Evolutionary conservation across 2,797 vertebrate species (phyloP).

Genomic region (Selene dorsalis): DNA sequence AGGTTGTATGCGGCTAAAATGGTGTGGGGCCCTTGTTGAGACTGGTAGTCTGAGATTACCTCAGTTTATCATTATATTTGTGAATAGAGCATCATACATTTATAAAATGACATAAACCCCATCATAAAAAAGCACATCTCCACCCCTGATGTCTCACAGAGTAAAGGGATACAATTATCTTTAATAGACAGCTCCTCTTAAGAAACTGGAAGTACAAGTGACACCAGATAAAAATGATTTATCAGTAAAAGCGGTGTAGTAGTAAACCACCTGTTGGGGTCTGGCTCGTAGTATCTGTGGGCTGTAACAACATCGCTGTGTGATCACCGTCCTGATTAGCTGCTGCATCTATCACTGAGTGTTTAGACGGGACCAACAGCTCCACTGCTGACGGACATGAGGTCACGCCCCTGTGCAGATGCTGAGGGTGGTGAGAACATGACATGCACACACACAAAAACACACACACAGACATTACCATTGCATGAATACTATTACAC

Average conservation of each 20-base stretch:
- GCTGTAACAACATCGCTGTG: conserved; percentile 43
- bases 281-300: conserved; percentile 21
- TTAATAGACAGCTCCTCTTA: conserved; percentile 11
- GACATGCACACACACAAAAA: conserved; percentile 12
- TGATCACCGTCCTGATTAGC: conserved; percentile 76
- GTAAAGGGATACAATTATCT: conserved; percentile 8
- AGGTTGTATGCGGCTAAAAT: neutral
- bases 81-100: neutral
- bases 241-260: conserved; percentile 28
- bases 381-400: conserved; percentile 70
- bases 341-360: conserved; percentile 74
- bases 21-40: neutral
- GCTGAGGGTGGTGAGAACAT: conserved; percentile 51
- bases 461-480: neutral
- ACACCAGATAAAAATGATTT: conserved; percentile 27
- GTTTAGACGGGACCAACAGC: conserved; percentile 72
- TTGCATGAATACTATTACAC: conserved; percentile 27
- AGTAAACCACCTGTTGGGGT: conserved; percentile 38
- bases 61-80: neutral
- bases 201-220: neutral
- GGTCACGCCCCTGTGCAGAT: conserved; percentile 66
- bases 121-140: neutral
- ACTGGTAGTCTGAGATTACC: neutral
- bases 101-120: neutral
- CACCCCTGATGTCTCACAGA: neutral